phyloP scores from a whole-genome alignment of 2,797 vertebrate genomes.

The Antennarius maculatus region DNA sequence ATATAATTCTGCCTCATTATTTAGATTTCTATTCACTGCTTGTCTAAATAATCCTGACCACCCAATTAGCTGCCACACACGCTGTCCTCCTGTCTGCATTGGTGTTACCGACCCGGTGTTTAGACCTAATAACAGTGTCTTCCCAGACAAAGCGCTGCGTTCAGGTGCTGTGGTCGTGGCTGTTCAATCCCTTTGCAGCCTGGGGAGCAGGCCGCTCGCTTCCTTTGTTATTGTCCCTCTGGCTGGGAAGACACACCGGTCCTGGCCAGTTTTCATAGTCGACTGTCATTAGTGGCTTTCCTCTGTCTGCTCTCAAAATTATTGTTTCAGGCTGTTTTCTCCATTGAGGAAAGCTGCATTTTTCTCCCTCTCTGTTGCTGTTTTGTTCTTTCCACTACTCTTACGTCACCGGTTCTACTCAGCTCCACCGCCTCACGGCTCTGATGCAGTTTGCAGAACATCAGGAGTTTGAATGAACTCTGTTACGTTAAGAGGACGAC shows the following conservation, averaged over 20 bases:
- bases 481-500: background rate
- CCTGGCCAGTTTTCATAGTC: conserved; percentile 68
- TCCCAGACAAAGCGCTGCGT: conserved; percentile 74
- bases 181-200: conserved; percentile 43
- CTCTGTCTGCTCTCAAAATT: conserved; percentile 74
- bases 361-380: conserved; percentile 54
- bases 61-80: conserved; percentile 53
- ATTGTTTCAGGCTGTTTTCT: conserved; percentile 70
- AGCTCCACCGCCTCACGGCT: conserved; percentile 27
- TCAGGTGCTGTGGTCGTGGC: conserved; percentile 70
- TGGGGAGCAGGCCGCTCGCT: conserved; percentile 32
- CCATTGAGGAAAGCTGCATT: conserved; percentile 47
- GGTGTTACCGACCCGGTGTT: conserved; percentile 56
- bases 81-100: conserved; percentile 27
- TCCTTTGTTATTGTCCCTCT: conserved; percentile 59
- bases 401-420: conserved; percentile 17
- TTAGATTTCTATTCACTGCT: conserved; percentile 51
- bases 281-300: conserved; percentile 80
- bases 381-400: conserved; percentile 45
- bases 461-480: conserved; percentile 28
- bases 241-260: conserved; percentile 58
- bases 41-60: conserved; percentile 64
- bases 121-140: conserved; percentile 73
- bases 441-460: conserved; percentile 38
- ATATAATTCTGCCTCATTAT: conserved; percentile 43